Conservation (phyloP, 2,797 vertebrate genomes). For the Dendrocincla tyrannina region DNA sequence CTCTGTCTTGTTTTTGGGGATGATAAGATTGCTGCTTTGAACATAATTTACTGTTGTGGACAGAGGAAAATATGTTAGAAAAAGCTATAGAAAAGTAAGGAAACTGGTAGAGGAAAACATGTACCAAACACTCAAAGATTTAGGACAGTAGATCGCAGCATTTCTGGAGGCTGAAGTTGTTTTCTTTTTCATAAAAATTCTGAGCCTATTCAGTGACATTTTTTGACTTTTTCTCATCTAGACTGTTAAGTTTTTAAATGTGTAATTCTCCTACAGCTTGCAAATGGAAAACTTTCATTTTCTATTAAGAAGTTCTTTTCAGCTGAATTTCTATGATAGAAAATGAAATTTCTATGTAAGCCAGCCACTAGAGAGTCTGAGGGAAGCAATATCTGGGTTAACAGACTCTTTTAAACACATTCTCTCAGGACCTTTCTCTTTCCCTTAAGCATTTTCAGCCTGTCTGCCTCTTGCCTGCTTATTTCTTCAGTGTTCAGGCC, state of each 20-base stretch:
- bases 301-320: slow-evolving; percentile 49
- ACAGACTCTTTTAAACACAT: slow-evolving; percentile 4
- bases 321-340: slow-evolving; percentile 24
- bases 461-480: not conserved
- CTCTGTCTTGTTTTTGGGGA: not conserved
- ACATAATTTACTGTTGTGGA: not conserved
- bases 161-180: not conserved
- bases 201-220: not conserved
- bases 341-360: slow-evolving; percentile 60
- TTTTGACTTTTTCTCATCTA: slow-evolving; percentile 22
- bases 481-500: not conserved
- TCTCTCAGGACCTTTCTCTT: not conserved
- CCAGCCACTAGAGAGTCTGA: slow-evolving; percentile 12
- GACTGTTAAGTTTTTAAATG: slow-evolving; percentile 30
- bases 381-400: slow-evolving; percentile 39
- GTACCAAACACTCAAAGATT: not conserved
- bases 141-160: not conserved
- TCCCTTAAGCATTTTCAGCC: slow-evolving; percentile 24
- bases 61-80: not conserved
- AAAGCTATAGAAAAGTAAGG: not conserved
- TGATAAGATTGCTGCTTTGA: not conserved
- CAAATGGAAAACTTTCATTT: slow-evolving; percentile 44
- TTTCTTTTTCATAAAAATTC: not conserved
- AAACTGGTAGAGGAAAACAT: not conserved
- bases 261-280: not conserved